A percentile compares a stretch with the other conserved stretches of the same genome.
Evolutionary conservation across 2,888 invertebrate species (phyloP).

Genomic region (Melinaea marsaeus): DNA sequence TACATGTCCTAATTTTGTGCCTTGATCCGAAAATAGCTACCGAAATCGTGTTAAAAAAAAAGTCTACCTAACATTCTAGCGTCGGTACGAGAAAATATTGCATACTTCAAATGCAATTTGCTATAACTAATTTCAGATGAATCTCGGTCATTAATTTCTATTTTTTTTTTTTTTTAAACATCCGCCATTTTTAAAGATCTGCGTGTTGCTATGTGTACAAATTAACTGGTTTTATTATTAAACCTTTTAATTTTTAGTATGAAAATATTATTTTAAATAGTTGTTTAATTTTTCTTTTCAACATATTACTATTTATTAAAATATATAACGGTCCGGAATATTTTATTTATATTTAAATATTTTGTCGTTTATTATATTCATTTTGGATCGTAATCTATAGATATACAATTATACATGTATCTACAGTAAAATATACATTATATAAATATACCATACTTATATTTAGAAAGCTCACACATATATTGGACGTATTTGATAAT

Average conservation of each 20-base stretch:
- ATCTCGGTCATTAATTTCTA: not conserved
- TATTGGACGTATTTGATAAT: no score
- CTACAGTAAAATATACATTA: no score
- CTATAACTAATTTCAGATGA: conserved; percentile 2
- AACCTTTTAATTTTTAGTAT: not conserved
- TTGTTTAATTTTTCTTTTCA: no score
- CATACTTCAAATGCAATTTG: conserved; percentile 20
- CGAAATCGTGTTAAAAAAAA: conserved; percentile 29
- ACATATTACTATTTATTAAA: no score
- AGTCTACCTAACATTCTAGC: conserved; percentile 26
- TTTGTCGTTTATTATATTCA: no score
- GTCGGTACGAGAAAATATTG: conserved; percentile 20
- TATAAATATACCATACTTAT: no score
- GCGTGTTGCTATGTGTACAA: conserved; percentile 2
- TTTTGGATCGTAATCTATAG: no score
- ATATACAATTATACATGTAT: no score
- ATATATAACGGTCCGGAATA: no score
- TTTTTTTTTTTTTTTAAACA: not conserved
- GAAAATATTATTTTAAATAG: no score
- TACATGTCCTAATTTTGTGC: conserved; percentile 33
- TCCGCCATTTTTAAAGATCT: not conserved
- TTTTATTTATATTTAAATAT: no score
- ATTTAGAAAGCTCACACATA: no score
- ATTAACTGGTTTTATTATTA: conserved; percentile 2
- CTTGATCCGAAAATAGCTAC: conserved; percentile 31